Evolutionary conservation across 2,888 invertebrate species (phyloP), one percentile per base, ranked within the genome.

Genomic region (Disparrhopalites patrizii): DNA sequence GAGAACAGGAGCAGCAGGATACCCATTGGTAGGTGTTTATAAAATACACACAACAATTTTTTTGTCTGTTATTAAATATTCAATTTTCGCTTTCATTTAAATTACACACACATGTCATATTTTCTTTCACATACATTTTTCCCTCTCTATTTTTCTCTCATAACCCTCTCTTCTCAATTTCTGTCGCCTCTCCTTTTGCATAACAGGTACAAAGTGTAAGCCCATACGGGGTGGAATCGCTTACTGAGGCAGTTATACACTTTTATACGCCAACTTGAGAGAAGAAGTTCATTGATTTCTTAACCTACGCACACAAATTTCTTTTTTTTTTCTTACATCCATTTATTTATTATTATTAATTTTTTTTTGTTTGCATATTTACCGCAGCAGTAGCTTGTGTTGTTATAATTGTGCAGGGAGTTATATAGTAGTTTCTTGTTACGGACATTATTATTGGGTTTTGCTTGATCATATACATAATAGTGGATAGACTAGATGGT

Each of bases 41-140:
- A n/a, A n/a, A n/a, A n/a, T n/a, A n/a, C n/a, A n/a, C n/a, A n/a
- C n/a, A n/a, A n/a, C n/a, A n/a, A n/a, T n/a, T n/a, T n/a, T n/a
- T n/a, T n/a, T n/a, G n/a, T n/a, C n/a, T 52, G 52, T 52, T 52
- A 52, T 52, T 52, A 52, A 36, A 57, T 57, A 57, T 57, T 57
- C 43, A 58, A 52, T 43, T 58, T 58, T 58, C 58, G 43, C 58
- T 58, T 58, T 58, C 58, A 58, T 58, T 58, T 38, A 58, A 58
- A 52, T 52, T 57, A 57, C 28, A 54, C 31, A 54, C 20, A 28
- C 40, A 40, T 40, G 38, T 57, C 40, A 40, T 57, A 57, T 57
- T 57, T 57, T 57, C 40, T 31, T 54, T 54, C 25, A 18, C 28
- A 10, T 31, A 4, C 20, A 20, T 54, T 33, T 54, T 33, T 54